A percentile compares a stretch with the other conserved stretches of the same genome.
phyloP scores from a whole-genome alignment of 2,797 vertebrate genomes.

The Mus minutoides region DNA sequence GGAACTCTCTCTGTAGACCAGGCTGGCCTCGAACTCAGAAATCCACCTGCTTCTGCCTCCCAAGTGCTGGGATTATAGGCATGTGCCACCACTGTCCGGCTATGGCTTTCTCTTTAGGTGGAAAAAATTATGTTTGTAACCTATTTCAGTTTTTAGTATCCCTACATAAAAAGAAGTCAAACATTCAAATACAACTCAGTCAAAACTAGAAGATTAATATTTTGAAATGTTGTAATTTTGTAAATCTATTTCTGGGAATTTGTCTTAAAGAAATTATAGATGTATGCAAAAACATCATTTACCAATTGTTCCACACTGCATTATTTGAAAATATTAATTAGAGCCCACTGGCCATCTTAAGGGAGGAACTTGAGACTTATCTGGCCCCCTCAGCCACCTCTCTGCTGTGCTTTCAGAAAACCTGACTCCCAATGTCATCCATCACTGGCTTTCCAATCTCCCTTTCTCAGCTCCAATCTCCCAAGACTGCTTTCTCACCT shows the following conservation, averaged over 20 bases:
- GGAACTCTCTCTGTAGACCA: no score
- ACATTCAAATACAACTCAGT: background rate
- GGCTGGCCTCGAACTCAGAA: no score
- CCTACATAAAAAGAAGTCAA: slow-evolving; percentile 14
- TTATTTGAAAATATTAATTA: slow-evolving; percentile 6
- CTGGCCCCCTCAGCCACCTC: no score
- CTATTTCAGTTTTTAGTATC: background rate
- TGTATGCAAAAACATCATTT: background rate
- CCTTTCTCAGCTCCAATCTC: background rate
- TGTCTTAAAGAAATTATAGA: background rate
- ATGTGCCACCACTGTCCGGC: no score
- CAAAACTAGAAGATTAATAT: slow-evolving; percentile 23
- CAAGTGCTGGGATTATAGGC: no score
- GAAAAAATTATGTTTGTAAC: background rate
- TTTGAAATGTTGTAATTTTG: background rate
- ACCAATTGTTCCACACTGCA: background rate
- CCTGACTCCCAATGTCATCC: background rate
- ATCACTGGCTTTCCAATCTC: background rate
- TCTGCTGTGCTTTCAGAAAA: background rate
- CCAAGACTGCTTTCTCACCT: background rate
- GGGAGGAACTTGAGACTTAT: background rate
- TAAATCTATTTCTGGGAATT: background rate
- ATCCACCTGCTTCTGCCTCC: no score
- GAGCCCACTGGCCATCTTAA: background rate
- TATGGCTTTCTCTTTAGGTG: no score